Evolutionary conservation across 2,888 invertebrate species (phyloP), one percentile per base, ranked within the genome.

Genomic region (Ischnura elegans): DNA sequence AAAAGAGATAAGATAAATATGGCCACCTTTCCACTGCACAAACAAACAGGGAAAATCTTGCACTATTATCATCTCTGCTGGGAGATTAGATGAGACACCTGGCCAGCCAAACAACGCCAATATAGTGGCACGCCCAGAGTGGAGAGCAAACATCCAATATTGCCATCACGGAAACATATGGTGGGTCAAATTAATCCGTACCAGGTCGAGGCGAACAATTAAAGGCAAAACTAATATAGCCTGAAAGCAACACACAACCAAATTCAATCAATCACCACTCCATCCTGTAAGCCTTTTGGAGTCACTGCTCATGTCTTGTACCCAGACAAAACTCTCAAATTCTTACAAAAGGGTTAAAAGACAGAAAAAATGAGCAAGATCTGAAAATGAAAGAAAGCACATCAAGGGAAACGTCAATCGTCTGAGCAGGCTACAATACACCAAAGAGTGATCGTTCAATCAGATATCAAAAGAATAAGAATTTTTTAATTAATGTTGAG

Each of bases 71-170:
- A 90, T 90, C 90, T 66, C n/a, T 5, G 13, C 3, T 16, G 66
- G 25, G 61, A n/a, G 90, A 61, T 42, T 21, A 61, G 45, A 21
- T 25, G 19, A 2, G 43, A 90, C 25, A 46, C 10, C 16, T 2
- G 47, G 90, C 90, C 90, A 90, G 4, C 8, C 43, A 90, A 25
- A 87, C 21, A 87, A 36, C 87, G 25, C 87, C 61, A 55, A 76
- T 76, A 55, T 43, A 43, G 51, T 61, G 90, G 61, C 90, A 90
- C 90, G n/a, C 66, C n/a, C 42, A 36, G 90, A 90, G 90, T 90
- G 66, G 13, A 43, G 10, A 61, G 90, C 43, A 90, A 90, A 90
- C 90, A 87, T 87, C n/a, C 66, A 90, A 90, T 90, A 90, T 66
- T 61, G 3, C 61, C n/a, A 61, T 61, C 43, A 66, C 5, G 43